Conservation (phyloP, 2,113 vertebrate species). For the Numenius arquata region DNA sequence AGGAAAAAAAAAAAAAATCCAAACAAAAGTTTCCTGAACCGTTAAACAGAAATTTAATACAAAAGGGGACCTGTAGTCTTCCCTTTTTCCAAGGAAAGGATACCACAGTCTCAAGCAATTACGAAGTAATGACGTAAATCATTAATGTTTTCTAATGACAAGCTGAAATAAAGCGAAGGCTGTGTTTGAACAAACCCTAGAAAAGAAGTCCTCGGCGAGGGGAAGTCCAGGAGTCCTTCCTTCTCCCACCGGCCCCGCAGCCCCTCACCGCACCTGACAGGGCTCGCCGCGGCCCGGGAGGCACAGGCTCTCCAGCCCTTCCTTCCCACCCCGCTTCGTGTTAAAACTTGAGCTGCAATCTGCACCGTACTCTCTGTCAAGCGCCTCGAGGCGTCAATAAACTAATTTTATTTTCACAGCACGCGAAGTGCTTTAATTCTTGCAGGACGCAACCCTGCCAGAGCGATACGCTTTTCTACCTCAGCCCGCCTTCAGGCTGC, state of each 20-base stretch:
- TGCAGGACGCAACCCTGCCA: not conserved
- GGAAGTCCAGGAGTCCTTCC: too few species aligned
- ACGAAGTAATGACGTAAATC: accelerated
- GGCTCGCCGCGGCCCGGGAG: constrained; percentile 33
- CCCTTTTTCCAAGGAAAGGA: not conserved
- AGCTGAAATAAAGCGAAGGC: not conserved
- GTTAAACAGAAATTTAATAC: not conserved
- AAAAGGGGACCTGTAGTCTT: not conserved
- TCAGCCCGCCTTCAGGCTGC: accelerated
- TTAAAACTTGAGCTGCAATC: constrained; percentile 70
- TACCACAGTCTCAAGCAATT: too few species aligned
- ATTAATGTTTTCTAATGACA: accelerated
- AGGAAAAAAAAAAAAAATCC: not conserved
- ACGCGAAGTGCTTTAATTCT: not conserved
- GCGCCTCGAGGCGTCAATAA: not conserved
- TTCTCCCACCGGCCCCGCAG: not conserved
- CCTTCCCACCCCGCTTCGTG: constrained; percentile 58
- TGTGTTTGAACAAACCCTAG: not conserved
- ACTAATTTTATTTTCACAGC: not conserved
- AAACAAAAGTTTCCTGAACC: not conserved
- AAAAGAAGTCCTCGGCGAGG: accelerated
- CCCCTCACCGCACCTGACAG: constrained; percentile 16
- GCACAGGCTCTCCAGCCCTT: not conserved
- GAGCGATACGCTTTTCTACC: not conserved
- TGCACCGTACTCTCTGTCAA: not conserved